Evolutionary conservation across 2,797 vertebrate genomes (phyloP), one percentile per base, ranked within the genome.

Genomic region (Eulemur mongoz): DNA sequence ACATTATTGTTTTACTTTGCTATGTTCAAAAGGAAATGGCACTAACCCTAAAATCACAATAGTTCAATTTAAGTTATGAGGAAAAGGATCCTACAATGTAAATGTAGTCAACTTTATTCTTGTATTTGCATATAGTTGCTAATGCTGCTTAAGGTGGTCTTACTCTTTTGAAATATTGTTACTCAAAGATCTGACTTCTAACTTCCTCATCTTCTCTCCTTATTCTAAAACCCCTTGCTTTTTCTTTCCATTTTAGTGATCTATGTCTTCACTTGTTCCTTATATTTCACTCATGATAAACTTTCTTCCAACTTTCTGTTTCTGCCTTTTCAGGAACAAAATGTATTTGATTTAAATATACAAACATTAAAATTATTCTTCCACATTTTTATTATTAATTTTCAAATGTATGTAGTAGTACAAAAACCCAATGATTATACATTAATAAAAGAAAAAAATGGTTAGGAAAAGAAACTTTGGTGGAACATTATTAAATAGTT

Each of bases 401-500:
- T 80, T 72, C 23, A 20, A 52, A 22, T 85, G 40, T 50, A 89
- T 69, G 48, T 20, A 40, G 63, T 67, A 38, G 32, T n/a, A 10
- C 2, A 27, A 54, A 94, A 69, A 23, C 3, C 27, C 76, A 82
- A 40, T 63, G 5, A 90, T 67, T 92, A n/a, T 9, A 78, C 15
- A 45, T 52, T 67, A 5, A 6, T 69, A 92, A 82, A 73, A 91
- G 27, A 38, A 91, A 87, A 80, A 35, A 79, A 22, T 63, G 22
- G 2, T 35, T 59, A 89, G 12, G 12, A 67, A 79, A 90, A 54
- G 18, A 88, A 87, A 52, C 6, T n/a, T 90, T 82, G 48, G 15
- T 73, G 2, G 22, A 95, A 86, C 11, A 81, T 84, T 76, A 81
- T 89, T 45, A 61, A 89, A 96, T 79, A 81, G 27, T 70, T 75